Conservation (phyloP, 1,140 invertebrate genomes). For the Oncopeltus fasciatus region DNA sequence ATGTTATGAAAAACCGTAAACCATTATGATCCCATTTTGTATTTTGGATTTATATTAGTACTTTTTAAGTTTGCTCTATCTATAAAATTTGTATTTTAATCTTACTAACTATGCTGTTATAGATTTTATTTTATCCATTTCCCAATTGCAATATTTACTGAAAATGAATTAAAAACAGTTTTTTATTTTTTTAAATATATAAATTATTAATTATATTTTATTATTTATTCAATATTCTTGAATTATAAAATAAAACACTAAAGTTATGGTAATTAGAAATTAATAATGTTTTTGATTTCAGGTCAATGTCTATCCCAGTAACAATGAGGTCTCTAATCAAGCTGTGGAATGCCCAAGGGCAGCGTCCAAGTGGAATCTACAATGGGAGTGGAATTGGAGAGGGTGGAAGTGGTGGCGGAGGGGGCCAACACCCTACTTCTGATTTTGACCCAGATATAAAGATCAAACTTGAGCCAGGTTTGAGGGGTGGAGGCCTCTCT, state of each 20-base stretch:
- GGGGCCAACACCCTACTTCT: constrained; percentile 26
- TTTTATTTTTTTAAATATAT: neutral
- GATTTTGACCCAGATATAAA: constrained; percentile 30
- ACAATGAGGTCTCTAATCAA: constrained; percentile 61
- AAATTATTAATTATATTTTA: neutral
- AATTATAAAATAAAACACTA: no score
- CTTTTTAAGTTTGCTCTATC: no score
- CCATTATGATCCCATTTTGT: no score
- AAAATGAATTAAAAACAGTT: neutral
- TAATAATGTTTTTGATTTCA: constrained; percentile 24
- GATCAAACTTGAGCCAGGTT: constrained; percentile 38
- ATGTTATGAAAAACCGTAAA: no score
- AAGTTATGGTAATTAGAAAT: neutral
- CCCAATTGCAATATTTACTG: neutral
- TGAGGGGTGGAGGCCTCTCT: constrained; percentile 24
- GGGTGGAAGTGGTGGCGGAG: constrained; percentile 22
- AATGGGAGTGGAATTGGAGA: constrained; percentile 19
- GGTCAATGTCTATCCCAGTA: constrained; percentile 79
- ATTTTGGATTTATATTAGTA: no score
- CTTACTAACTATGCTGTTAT: neutral
- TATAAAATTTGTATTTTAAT: no score
- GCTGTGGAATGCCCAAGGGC: constrained; percentile 16
- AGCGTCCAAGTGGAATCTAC: constrained; percentile 2
- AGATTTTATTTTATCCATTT: neutral
- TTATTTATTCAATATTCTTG: no score